Evolutionary conservation across 2,113 vertebrate genomes (phyloP), one percentile per base, ranked within the genome.

Genomic region (Phaethon lepturus): DNA sequence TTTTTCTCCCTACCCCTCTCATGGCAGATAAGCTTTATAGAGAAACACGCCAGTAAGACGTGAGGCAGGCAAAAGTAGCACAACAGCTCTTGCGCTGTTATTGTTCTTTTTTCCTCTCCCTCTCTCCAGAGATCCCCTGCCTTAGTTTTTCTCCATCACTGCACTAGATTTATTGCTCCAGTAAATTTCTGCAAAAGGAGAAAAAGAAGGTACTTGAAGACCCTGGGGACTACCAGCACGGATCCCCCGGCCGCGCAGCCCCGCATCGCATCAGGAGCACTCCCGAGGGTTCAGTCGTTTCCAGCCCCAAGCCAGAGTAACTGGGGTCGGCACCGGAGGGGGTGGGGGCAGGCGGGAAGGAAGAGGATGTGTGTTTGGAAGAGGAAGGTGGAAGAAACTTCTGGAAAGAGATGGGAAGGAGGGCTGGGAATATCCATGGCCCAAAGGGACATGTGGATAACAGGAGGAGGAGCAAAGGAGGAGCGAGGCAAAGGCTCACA

Each of bases 121-220:
- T 82, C 60, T 95, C 80, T 97, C 97, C 69, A 94, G 97, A 97
- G 94, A 97, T 95, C 50, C 80, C 88, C 95, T 93, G 90, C 86
- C 94, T 98, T 95, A 96, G 92, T 98, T 98, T 98, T 98, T 96
- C 94, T 96, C 94, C 94, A 86, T 93, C 97, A 97, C 81, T 94
- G 92, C 92, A 91, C 90, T 96, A 95, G 83, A 96, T 97, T 98
- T 98, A 98, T 97, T 97, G 96, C 96, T 98, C 95, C 93, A 97
- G 95, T 96, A 97, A 97, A 95, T 97, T 93, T 98, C 94, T 96
- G 90, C 66, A 93, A 97, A 96, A 97, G 77, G 73, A 69, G 62
- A 87, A 94, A 80, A 90, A 68, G 60, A 77, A 92, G 88, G 42
- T 79, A 63, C 80, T 91, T 35, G 1, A 83, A 90, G 59, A 90